Percentiles rank a stretch among this genome's conserved stretches.
phyloP scores from a whole-genome alignment of 2,797 vertebrate genomes.

The Hippoglossus hippoglossus region DNA sequence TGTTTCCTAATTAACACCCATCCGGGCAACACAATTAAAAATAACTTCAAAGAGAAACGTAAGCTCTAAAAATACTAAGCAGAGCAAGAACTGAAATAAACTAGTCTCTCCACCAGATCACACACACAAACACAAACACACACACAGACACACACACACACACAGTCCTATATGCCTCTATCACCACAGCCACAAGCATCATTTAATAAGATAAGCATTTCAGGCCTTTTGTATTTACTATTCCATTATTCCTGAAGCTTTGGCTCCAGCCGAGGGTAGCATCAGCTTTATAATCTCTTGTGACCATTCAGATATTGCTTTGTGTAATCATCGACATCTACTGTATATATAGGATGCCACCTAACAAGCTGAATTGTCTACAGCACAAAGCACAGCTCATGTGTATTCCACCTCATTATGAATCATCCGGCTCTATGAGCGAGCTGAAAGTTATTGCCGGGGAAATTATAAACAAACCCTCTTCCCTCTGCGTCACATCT shows the following conservation, averaged over 20 bases:
- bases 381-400: conserved; percentile 24
- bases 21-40: conserved; percentile 74
- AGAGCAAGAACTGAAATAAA: conserved; percentile 49
- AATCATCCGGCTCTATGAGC: conserved; percentile 64
- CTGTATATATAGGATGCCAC: conserved; percentile 14
- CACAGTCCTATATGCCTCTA: conserved; percentile 8
- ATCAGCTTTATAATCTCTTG: conserved; percentile 18
- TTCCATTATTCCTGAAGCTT: conserved; percentile 6
- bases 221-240: conserved; percentile 1
- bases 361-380: conserved; percentile 30
- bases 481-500: conserved; percentile 72
- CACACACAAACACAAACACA: conserved; percentile 6
- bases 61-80: conserved; percentile 66
- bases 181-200: conserved; percentile 1
- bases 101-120: conserved; percentile 29
- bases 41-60: conserved; percentile 79
- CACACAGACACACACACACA: conserved; percentile 7
- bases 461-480: conserved; percentile 78
- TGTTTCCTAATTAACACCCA: conserved; percentile 75
- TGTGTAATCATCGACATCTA: conserved; percentile 22
- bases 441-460: conserved; percentile 69
- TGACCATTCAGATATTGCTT: conserved; percentile 31
- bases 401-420: conserved; percentile 63
- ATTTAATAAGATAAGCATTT: conserved; percentile 37
- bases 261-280: conserved; percentile 4